Percentiles rank a stretch among this genome's conserved stretches.
Evolutionary conservation across 2,888 invertebrate genomes (phyloP).

Genomic region (Plagiodera versicolora): DNA sequence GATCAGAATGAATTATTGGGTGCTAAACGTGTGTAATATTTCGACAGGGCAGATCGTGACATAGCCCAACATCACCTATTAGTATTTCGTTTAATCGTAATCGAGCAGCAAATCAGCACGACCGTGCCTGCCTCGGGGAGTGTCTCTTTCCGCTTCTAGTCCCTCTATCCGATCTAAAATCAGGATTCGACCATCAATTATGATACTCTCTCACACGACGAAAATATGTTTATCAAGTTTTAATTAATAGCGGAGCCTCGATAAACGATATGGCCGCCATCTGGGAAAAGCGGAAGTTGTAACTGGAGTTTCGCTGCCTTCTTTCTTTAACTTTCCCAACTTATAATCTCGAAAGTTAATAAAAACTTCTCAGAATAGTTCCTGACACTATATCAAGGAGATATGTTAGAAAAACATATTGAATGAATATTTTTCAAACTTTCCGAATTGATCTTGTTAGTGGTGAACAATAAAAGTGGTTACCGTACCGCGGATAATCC

Average conservation of each 20-base stretch:
- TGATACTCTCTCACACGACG: conserved; percentile 34
- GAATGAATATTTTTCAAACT: conserved; percentile 24
- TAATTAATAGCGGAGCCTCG: conserved; percentile 24
- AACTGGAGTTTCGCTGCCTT: conserved; percentile 36
- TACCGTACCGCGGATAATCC: background rate
- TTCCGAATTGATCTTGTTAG: background rate
- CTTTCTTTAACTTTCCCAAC: conserved; percentile 23
- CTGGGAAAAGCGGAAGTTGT: conserved; percentile 21
- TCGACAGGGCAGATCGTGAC: conserved; percentile 5
- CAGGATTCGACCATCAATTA: conserved; percentile 37
- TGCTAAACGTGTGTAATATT: conserved; percentile 9
- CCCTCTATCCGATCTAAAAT: conserved; percentile 25
- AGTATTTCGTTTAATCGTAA: conserved; percentile 27
- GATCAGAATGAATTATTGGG: conserved; percentile 5
- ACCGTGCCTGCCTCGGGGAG: conserved; percentile 15
- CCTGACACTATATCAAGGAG: conserved; percentile 31
- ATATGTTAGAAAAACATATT: conserved; percentile 33
- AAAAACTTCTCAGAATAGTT: conserved; percentile 37
- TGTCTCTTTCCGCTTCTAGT: conserved; percentile 21
- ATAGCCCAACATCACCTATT: conserved; percentile 12
- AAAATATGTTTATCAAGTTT: conserved; percentile 36
- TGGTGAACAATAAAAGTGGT: background rate
- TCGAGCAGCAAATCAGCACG: conserved; percentile 10
- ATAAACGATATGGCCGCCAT: conserved; percentile 17
- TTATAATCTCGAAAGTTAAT: conserved; percentile 34